These are phyloP conservation scores for Petrocephalus sullivani DNA, from an alignment of 2,797 vertebrate genomes.

Conservation along the genomic window DNA sequence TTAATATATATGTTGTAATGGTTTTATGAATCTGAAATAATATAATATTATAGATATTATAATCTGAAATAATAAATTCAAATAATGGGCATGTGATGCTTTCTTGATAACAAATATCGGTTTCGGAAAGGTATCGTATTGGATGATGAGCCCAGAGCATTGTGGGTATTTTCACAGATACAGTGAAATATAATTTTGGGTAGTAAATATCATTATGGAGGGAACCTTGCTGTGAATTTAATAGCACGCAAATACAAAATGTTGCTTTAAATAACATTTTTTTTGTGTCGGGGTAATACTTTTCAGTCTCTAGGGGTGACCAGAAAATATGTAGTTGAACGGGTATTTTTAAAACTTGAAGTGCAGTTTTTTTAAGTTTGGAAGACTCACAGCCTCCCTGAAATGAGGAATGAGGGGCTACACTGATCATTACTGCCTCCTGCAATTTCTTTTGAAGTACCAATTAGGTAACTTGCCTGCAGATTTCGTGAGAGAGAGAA, in stretches of 20 bases:
- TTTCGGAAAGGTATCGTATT: background rate
- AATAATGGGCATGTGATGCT: background rate
- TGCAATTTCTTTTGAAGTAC: slow-evolving; percentile 68
- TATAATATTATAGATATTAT: background rate
- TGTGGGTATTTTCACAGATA: background rate
- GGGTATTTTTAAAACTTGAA: background rate
- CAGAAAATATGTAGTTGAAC: background rate
- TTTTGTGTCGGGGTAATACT: background rate
- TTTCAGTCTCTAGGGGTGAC: background rate
- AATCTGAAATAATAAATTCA: background rate
- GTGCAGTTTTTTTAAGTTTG: background rate
- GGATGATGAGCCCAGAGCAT: background rate
- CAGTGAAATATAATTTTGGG: background rate
- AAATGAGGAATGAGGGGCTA: slow-evolving; percentile 60
- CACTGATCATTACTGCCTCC: slow-evolving; percentile 66
- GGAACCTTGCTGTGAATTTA: background rate
- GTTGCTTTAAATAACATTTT: background rate
- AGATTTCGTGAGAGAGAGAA: slow-evolving; percentile 56
- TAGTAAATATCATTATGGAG: background rate
- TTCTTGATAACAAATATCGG: background rate
- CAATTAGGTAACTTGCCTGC: slow-evolving; percentile 61
- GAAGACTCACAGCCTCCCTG: slow-evolving; percentile 17
- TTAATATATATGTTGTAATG: background rate
- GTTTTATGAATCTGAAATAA: background rate
- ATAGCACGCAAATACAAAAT: background rate